phyloP scores from a whole-genome alignment of 2,797 vertebrate genomes.

The Allenopithecus nigroviridis region DNA sequence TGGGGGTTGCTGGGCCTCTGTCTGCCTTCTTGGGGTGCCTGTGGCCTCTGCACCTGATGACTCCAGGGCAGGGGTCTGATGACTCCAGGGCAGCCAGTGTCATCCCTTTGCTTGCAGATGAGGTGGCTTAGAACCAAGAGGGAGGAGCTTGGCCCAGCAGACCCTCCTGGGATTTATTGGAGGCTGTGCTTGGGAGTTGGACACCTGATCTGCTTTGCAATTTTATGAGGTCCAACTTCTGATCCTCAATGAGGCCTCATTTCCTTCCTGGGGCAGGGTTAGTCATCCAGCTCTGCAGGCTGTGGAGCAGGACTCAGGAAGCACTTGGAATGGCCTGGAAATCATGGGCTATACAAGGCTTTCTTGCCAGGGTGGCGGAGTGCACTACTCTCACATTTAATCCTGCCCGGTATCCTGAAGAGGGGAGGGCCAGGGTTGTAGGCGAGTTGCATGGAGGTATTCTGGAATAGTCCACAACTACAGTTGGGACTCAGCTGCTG shows the following conservation, averaged over 20 bases:
- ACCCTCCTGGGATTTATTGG: neutral
- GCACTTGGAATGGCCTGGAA: neutral
- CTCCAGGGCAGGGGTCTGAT: neutral
- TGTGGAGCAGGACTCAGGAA: neutral
- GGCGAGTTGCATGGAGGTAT: neutral
- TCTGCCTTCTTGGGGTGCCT: too few relatives aligned
- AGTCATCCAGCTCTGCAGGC: neutral
- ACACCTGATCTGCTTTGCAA: neutral
- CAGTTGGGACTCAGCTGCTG: neutral
- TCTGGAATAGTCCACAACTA: slow-evolving; percentile 1
- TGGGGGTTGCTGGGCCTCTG: too few relatives aligned
- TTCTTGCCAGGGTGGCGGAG: neutral
- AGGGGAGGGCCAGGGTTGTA: neutral
- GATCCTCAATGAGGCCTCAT: neutral
- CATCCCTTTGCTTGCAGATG: neutral
- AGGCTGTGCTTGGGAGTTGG: neutral
- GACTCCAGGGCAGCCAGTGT: neutral
- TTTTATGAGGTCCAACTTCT: neutral
- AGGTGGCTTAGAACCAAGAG: neutral
- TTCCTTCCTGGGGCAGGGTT: slow-evolving; percentile 2
- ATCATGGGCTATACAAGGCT: neutral
- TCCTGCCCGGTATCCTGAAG: neutral
- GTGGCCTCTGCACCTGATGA: neutral
- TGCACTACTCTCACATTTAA: neutral
- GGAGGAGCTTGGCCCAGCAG: too few relatives aligned